phyloP scores from a whole-genome alignment of 2,888 invertebrate genomes.

The Phanerotoma sp. region DNA sequence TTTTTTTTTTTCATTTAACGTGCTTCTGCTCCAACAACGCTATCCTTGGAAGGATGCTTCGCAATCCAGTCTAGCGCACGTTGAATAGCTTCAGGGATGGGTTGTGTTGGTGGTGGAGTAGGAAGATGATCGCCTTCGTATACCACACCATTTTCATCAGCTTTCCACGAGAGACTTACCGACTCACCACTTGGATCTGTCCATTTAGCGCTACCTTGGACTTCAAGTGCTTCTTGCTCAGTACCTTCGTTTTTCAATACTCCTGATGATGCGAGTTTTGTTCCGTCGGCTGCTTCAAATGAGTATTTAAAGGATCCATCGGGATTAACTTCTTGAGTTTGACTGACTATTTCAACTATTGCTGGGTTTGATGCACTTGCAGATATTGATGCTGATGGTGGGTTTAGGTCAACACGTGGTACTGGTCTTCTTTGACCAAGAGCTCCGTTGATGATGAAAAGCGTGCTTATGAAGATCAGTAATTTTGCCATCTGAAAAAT shows the following conservation, averaged over 20 bases:
- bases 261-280: constrained; percentile 23
- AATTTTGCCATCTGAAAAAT: too few relatives aligned
- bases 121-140: constrained; percentile 32
- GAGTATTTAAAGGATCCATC: constrained; percentile 43
- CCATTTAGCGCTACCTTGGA: constrained; percentile 30
- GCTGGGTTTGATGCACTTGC: background rate
- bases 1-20: too few relatives aligned
- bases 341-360: constrained; percentile 37
- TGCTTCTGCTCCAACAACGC: too few relatives aligned
- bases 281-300: constrained; percentile 46
- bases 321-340: constrained; percentile 41
- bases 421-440: too few relatives aligned
- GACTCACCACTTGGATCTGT: constrained; percentile 30
- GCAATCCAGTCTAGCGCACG: constrained; percentile 33
- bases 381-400: too few relatives aligned
- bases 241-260: constrained; percentile 27
- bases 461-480: too few relatives aligned
- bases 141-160: constrained; percentile 31
- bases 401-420: too few relatives aligned
- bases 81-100: constrained; percentile 36
- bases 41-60: constrained; percentile 31
- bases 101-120: constrained; percentile 30
- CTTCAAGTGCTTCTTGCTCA: constrained; percentile 26
- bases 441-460: too few relatives aligned
- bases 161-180: constrained; percentile 26